Base-by-base conservation (phyloP, 2,888 invertebrate genomes). In the Synanthedon formicaeformis region DNA sequence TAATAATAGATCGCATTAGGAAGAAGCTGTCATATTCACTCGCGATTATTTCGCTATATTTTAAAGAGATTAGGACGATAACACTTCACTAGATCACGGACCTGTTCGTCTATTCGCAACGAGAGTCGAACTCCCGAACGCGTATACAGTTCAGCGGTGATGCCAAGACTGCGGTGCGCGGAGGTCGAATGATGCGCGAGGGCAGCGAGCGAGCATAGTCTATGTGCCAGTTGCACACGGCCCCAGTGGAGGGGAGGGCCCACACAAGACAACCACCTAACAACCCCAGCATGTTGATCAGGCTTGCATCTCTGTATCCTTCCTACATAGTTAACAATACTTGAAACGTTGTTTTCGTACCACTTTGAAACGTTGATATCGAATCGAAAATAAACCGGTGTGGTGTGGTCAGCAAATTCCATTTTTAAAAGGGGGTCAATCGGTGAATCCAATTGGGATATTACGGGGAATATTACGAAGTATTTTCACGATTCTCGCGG, bases 71-170 rank as follows among this genome's bases (percentile, higher is more conserved):
- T 60, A 55, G 58, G 62, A 64, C 57, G 62, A 67, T 69, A 69
- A 69, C 85, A 87, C 86, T 85, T 84, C 81, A 82, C 82, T 66
- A 68, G 62, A 64, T 63, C 75, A 82, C 81, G 78, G 79, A 88
- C 88, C 88, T 88, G 88, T 87, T 87, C 85, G 88, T 86, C 73
- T 81, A 82, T 73, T 85, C 86, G 85, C 71, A 80, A 84, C 81
- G 83, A 83, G 87, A 87, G 81, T 81, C 79, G 72, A 74, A 72
- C 81, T 87, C 87, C 73, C 87, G 82, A 70, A 77, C 86, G 84
- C 86, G 86, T 85, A 60, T 81, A 75, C 78, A 82, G 83, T 83
- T 64, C 79, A 76, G 80, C 83, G 73, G 65, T 67, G 77, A 62
- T 85, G 84, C 87, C 85, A 60, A 81, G 81, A 86, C 88, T 86